Base-by-base conservation (phyloP, 30 jellyfish, hydroid and myxozoan genomes). In the Aurelia sp. region DNA sequence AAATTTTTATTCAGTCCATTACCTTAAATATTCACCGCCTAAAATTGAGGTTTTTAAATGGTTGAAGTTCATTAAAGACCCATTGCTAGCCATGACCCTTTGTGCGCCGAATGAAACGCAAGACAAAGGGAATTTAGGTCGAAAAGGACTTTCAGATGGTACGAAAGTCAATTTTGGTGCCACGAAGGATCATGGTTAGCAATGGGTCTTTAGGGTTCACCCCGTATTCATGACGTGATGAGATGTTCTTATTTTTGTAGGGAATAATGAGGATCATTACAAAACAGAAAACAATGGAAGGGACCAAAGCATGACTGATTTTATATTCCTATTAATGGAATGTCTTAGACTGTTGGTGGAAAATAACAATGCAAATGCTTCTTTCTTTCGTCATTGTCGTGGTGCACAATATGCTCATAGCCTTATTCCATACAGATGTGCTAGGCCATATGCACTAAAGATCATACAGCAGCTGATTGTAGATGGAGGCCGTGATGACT, bases 401-500 rank as follows among this genome's bases (percentile, higher is more conserved):
- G 98, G 98, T 3, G 86, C 98, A 3, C 77, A 79, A 30, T 86
- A 91, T 69, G 95, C 95, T 8, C 98, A 92, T 78, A 81, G 75
- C 60, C 77, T 92, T 71, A 86, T 92, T 23, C 96, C 97, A 18
- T 87, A 59, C 69, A 57, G 88, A 58, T 58, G 75, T 31, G 94
- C 96, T 27, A 74, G 98, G 20, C 98, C 98, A n/a, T 87, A 86
- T 73, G 96, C 98, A 16, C 78, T 92, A 37, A 78, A 86, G 59
- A 87, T 92, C 74, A 64, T 92, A 22, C 97, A 92, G 78, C 98
- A 92, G 60, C 62, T 92, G 84, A 92, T 92, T 57, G 96, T 92
- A 17, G 98, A 92, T 86, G 98, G 98, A 4, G 97, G 98, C 1
- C 94, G 82, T 92, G 98, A 92, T 57, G 98, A 92, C 61, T 81